Evolutionary conservation across 2,797 vertebrate genomes (phyloP), one percentile per base, ranked within the genome.

Genomic region (Epinephelus malabaricus): DNA sequence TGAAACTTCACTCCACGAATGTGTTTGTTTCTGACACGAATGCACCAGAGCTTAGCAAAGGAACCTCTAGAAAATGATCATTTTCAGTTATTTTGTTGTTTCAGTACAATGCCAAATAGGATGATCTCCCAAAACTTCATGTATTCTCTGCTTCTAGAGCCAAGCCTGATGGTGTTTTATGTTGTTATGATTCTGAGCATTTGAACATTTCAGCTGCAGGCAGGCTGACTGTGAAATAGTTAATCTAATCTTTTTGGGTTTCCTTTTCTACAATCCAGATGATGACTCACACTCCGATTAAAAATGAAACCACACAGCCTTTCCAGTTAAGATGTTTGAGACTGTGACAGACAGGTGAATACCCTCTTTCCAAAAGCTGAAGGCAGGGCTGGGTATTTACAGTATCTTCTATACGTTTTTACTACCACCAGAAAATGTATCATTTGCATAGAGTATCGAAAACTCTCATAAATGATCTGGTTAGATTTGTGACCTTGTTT

Each of bases 331-430:
- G 3, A 30, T 72, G 67, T 53, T 69, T 61, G 54, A 69, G 30
- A 65, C 17, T 21, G 46, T 73, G 69, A 87, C 83, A 79, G 83
- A 76, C 73, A 3, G 72, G 76, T 81, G 76, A 71, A 38, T 38
- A n/a, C 64, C 72, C 40, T 46, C 23, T 54, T 62, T 56, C 40
- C 40, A 49, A 2, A 45, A 46, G 46, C 74, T 21, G 49, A 67
- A n/a, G 1, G 10, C 0, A 2, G 23, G 18, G 66, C 63, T 68
- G 77, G 69, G 78, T 73, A 25, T 58, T 27, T 6, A 25, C 25
- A 25, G 25, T 25, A 4, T 13, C 21, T 9, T 69, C 53, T 23
- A 0, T 25, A 6, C 5, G 6, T 12, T 58, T 47, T 53, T 45
- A 3, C 51, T 50, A 55, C 30, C 12, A 8, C 6, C 14, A 14